Percentiles rank a stretch among this genome's conserved stretches.
Conservation (phyloP, 2,113 vertebrate species). For the human (Homo sapiens) region GRCh38 chr15:85911501-85912000, state of each 20-base stretch:
- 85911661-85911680: not conserved
- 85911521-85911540: not conserved
- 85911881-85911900: not conserved
- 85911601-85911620: not conserved
- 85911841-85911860: too few species aligned
- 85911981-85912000: not conserved
- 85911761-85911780: not conserved
- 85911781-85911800: not conserved
- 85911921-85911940: not conserved
- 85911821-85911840: not conserved
- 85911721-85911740: not conserved
- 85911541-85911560: not conserved
- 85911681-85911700: not conserved
- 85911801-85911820: not conserved
- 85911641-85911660: not conserved
- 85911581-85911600: not conserved
- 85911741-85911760: not conserved
- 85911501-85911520: not conserved
- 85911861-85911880: not conserved
- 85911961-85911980: not conserved
- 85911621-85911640: not conserved
- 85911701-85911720: not conserved
- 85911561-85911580: not conserved
- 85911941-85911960: not conserved
- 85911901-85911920: not conserved